Evolutionary conservation across 92 coral and sea anemone genomes (phyloP).

Genomic region (Chrysogorgia sp.): DNA sequence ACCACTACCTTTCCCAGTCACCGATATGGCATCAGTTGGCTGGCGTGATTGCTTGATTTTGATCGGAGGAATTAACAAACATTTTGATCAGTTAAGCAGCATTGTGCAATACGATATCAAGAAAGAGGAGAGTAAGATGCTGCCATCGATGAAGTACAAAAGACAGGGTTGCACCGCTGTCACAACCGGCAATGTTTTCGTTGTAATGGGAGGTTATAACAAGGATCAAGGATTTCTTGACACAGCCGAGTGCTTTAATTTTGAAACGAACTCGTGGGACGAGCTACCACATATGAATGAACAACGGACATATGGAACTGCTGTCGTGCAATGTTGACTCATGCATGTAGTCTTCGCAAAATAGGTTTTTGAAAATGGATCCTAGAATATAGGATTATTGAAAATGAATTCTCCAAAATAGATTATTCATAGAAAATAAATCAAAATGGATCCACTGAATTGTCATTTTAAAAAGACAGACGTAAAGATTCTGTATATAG

Average conservation of each 20-base stretch:
- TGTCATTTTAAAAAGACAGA: no score
- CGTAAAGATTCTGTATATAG: no score
- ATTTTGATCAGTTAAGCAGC: background rate
- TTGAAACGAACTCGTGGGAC: background rate
- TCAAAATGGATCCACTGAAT: no score
- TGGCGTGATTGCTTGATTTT: background rate
- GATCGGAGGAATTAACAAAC: background rate
- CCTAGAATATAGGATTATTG: no score
- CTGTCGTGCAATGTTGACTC: background rate
- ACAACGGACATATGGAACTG: background rate
- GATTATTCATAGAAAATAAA: no score
- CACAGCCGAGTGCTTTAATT: no score
- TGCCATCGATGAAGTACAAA: conserved; percentile 77
- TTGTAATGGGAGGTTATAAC: conserved; percentile 86
- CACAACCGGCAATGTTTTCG: conserved; percentile 57
- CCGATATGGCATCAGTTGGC: background rate
- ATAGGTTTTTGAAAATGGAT: no score
- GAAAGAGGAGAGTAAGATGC: conserved; percentile 69
- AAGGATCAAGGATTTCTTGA: no score
- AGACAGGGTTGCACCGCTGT: conserved; percentile 88
- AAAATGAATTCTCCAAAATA: no score
- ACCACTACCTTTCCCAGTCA: background rate
- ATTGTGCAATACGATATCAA: no score
- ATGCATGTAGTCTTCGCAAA: no score
- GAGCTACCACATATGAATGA: conserved; percentile 4